Evolutionary conservation across 2,888 invertebrate species (phyloP), one percentile per base, ranked within the genome.

Genomic region (Strigamia crassipes): DNA sequence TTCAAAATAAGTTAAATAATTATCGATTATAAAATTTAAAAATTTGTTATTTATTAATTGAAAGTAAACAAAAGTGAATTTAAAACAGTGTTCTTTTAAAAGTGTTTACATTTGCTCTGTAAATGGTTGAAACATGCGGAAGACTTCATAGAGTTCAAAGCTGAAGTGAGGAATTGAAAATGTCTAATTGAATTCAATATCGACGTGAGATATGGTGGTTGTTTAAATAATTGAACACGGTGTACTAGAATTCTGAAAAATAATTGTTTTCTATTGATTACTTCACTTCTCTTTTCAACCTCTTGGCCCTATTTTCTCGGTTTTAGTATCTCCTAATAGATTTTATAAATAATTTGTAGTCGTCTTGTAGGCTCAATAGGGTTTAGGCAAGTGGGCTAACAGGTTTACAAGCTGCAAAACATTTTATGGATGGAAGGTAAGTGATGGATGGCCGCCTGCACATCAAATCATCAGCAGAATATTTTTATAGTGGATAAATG

Each of bases 391-490:
- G 66, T 23, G 51, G 51, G 51, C 51, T 51, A 66, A 66, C 66
- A 66, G 66, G 66, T 66, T 66, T 66, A 66, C 66, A 66, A 66
- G 66, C 66, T 66, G 66, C 66, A 66, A 66, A 66, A 66, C 66
- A 66, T 66, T 66, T 66, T 31, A 31, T 66, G 66, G 66, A 66
- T 66, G 13, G 31, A 66, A 66, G 23, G 66, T 10, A 23, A 66
- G 21, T 66, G 66, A 66, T 66, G 66, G 66, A 66, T 66, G 23
- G 66, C 27, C 66, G 27, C 66, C 27, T 66, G 66, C 27, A 66
- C 66, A 66, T 66, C 66, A 66, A 66, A 66, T 66, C 66, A 66
- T 66, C 66, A 66, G 66, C 66, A 27, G 66, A 66, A 66, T 66
- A 66, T 66, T 66, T 66, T 66, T 66, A 66, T 66, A 66, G 66